Evolutionary conservation across 1,140 invertebrate genomes (phyloP), one percentile per base, ranked within the genome.

Genomic region (Chymomyza costata): DNA sequence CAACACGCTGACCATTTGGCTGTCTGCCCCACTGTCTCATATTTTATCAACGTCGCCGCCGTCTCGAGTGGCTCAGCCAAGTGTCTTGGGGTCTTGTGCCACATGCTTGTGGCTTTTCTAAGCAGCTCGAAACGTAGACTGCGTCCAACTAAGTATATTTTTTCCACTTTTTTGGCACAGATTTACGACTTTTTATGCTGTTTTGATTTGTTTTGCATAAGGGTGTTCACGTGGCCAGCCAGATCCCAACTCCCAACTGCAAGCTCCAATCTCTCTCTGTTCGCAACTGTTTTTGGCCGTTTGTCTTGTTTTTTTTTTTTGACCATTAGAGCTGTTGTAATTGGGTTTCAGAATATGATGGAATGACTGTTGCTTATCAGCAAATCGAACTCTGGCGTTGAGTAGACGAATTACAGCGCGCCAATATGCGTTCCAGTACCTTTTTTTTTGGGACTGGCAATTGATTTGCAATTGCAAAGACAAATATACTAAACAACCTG

Each of bases 131-230:
- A n/a, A n/a, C n/a, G n/a, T n/a, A n/a, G n/a, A n/a, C n/a, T n/a
- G n/a, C n/a, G n/a, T n/a, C n/a, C n/a, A n/a, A n/a, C n/a, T n/a
- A n/a, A n/a, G n/a, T 28, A 6, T 28, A 6, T 28, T 28, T 28
- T 10, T 28, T 28, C 25, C 10, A 41, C 37, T 30, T 65, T 68
- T 80, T 65, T 65, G 67, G 67, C 73, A 65, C 53, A 80, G 74
- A 80, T 80, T 80, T 80, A 80, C 74, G 74, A 65, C 60, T 80
- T 62, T 68, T 68, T 68, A 68, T 81, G 74, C 67, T 80, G 60
- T 80, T 80, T 80, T 80, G 74, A 80, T 81, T 80, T 80, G 74
- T 80, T 80, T 80, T 80, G 73, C 73, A 80, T 78, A 80, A 80
- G 73, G 73, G 73, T 78, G 74, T 73, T 78, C 73, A 78, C 73